phyloP scores from a whole-genome alignment of 2,888 invertebrate genomes.

The Drosophila rubida region DNA sequence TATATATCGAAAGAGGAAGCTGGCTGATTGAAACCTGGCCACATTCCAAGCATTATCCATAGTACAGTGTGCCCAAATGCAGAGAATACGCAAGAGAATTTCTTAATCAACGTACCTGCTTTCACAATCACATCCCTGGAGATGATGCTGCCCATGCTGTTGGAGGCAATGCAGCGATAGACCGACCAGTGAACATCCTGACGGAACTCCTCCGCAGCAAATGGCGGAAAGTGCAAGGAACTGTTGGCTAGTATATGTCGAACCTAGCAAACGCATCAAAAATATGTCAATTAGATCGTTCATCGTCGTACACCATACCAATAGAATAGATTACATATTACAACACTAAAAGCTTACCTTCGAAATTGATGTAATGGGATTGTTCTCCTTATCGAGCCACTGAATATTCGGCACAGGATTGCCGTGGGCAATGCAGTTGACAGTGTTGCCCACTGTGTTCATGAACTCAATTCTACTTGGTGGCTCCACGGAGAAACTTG shows the following conservation, averaged over 20 bases:
- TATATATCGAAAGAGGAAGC: not conserved
- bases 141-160: slow-evolving; percentile 86
- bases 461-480: slow-evolving; percentile 86
- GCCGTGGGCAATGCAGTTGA: slow-evolving; percentile 86
- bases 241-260: slow-evolving; percentile 86
- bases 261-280: slow-evolving; percentile 73
- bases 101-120: slow-evolving; percentile 83
- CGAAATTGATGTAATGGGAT: slow-evolving; percentile 86
- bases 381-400: slow-evolving; percentile 86
- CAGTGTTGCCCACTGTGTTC: slow-evolving; percentile 86
- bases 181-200: slow-evolving; percentile 87
- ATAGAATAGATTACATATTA: not conserved
- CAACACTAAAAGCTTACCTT: slow-evolving; percentile 72
- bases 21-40: slow-evolving; percentile 4
- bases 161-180: slow-evolving; percentile 86
- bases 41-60: slow-evolving; percentile 1
- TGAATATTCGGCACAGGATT: slow-evolving; percentile 86
- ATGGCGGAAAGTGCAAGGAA: slow-evolving; percentile 86
- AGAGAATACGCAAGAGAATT: not conserved
- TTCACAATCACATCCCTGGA: slow-evolving; percentile 86
- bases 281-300: not conserved
- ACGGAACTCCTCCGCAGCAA: slow-evolving; percentile 86
- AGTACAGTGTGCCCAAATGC: not conserved
- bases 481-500: slow-evolving; percentile 86
- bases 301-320: not conserved